These are phyloP conservation scores for Digitonthophagus gazella DNA, from an alignment of 2,888 invertebrate genomes.

Conservation along the genomic window DNA sequence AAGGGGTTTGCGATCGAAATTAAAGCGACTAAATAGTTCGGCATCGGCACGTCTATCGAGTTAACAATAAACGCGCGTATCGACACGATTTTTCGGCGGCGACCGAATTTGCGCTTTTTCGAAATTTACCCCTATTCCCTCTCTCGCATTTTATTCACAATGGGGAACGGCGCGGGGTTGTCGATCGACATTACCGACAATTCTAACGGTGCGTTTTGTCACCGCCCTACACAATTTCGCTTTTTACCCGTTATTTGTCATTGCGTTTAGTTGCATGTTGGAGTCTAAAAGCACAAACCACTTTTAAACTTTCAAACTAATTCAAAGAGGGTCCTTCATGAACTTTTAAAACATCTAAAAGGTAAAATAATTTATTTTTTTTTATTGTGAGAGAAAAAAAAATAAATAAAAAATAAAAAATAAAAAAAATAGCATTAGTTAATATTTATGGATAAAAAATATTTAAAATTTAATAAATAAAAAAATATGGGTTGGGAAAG, in stretches of 20 bases:
- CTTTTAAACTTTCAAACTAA: too few relatives aligned
- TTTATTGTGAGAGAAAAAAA: too few relatives aligned
- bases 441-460: too few relatives aligned
- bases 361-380: too few relatives aligned
- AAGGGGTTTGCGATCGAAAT: neutral
- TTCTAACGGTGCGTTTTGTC: neutral
- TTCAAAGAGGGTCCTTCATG: too few relatives aligned
- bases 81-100: neutral
- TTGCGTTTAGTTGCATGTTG: conserved; percentile 24
- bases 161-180: neutral
- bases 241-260: conserved; percentile 28
- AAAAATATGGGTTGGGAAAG: too few relatives aligned
- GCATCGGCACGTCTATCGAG: too few relatives aligned
- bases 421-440: too few relatives aligned
- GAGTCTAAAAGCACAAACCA: conserved; percentile 17
- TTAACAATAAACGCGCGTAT: neutral
- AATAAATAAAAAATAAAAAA: too few relatives aligned
- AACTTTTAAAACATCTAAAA: too few relatives aligned
- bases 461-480: too few relatives aligned
- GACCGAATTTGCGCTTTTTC: neutral
- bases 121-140: neutral
- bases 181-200: neutral
- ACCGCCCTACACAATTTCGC: conserved; percentile 27
- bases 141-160: neutral
- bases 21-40: neutral